Conservation (phyloP, 1,140 invertebrate genomes). For the Pissodes strobi region DNA sequence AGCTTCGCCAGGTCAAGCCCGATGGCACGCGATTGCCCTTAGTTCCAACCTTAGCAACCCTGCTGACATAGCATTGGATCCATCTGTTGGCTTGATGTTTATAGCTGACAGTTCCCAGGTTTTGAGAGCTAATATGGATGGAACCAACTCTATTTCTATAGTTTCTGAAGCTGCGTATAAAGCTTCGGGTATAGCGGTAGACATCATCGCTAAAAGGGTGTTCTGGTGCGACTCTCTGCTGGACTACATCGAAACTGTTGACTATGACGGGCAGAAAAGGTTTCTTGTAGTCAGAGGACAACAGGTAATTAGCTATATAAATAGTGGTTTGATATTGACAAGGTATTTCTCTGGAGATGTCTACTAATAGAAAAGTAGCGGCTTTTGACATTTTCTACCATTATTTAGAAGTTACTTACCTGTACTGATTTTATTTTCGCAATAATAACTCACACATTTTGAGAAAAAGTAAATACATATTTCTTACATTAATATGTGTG, state of each 20-base stretch:
- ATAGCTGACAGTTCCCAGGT: conserved; percentile 91
- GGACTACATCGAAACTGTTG: conserved; percentile 97
- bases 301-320: too few relatives aligned
- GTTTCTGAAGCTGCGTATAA: conserved; percentile 90
- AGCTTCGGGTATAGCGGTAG: conserved; percentile 83
- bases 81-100: conserved; percentile 89
- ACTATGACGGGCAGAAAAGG: conserved; percentile 86
- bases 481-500: too few relatives aligned
- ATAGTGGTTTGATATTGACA: too few relatives aligned
- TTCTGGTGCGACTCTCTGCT: conserved; percentile 96
- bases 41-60: conserved; percentile 91
- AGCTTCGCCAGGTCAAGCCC: conserved; percentile 55
- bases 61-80: conserved; percentile 89
- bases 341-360: too few relatives aligned
- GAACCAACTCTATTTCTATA: conserved; percentile 78
- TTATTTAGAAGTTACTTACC: too few relatives aligned
- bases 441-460: too few relatives aligned
- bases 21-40: conserved; percentile 85
- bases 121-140: conserved; percentile 89
- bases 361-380: too few relatives aligned
- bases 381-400: too few relatives aligned
- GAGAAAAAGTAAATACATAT: too few relatives aligned
- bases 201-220: conserved; percentile 84
- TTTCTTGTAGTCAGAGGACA: conserved; percentile 80
- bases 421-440: too few relatives aligned